Percentiles rank a stretch among this genome's conserved stretches.
phyloP scores from a whole-genome alignment of 2,113 vertebrate genomes.

The Cinclus cinclus region DNA sequence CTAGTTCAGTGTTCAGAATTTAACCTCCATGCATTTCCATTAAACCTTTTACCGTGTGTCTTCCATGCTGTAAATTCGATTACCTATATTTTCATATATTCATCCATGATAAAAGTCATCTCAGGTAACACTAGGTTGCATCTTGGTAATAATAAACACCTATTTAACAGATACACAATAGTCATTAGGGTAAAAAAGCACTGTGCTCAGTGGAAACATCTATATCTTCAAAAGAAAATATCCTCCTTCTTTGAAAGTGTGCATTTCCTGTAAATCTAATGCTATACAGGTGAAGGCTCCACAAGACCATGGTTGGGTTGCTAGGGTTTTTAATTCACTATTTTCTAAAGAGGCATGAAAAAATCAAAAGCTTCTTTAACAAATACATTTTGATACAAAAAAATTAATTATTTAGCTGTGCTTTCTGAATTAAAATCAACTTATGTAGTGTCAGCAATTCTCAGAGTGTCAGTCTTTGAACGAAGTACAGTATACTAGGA shows the following conservation, averaged over 20 bases:
- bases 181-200: background rate
- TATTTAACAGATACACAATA: background rate
- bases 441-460: conserved; percentile 1
- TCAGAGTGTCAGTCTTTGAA: background rate
- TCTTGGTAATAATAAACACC: background rate
- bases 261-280: conserved; percentile 13
- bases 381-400: background rate
- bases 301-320: background rate
- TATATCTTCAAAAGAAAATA: background rate
- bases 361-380: background rate
- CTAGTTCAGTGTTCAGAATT: background rate
- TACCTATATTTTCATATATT: conserved; percentile 1
- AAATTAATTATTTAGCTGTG: background rate
- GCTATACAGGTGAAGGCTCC: background rate
- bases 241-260: conserved; percentile 3
- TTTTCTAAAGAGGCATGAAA: background rate
- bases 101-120: background rate
- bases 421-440: conserved; percentile 28
- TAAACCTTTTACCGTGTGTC: background rate
- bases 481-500: background rate
- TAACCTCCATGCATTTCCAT: background rate
- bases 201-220: conserved; percentile 21
- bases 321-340: background rate
- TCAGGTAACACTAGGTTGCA: background rate
- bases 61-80: background rate